Base-by-base conservation (phyloP, 2,113 vertebrate genomes). In the Nasalis larvatus region DNA sequence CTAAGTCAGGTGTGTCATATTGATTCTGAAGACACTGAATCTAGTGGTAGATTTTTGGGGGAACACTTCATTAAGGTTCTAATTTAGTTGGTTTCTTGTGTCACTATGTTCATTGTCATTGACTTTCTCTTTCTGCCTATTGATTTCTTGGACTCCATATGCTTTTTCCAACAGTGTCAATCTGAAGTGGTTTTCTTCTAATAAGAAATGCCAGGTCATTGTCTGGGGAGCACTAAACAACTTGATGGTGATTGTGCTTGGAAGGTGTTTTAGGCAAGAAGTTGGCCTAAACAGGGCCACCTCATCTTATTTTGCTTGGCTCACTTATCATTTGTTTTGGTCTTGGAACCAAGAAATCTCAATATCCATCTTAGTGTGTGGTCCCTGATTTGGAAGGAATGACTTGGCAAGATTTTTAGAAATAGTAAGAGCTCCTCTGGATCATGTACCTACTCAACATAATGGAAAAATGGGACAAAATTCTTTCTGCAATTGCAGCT, bases 261-360 rank as follows among this genome's bases (percentile, higher is more conserved):
- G 30, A 63, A 81, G 60, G 40, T 1, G 0, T 86, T 85, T 91
- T 89, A 95, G 35, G 42, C 73, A 89, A 86, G 91, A 58, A 83
- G 45, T 27, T 58, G 69, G 32, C 4, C 77, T 52, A 9, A 45
- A 40, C 73, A n/a, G 58, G 17, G 2, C 68, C 54, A 45, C 37
- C 54, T 78, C 45, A 37, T 96, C 40, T 95, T 92, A 82, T 94
- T 95, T 97, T 86, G 49, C 27, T 96, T 95, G 87, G 80, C 84
- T 68, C 78, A 77, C 85, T 89, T 35, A 54, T 69, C 25, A 74
- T 73, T 83, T 78, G 25, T 95, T 40, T 94, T 87, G 52, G 11
- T 92, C 54, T 87, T 68, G 37, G 89, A 95, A 83, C 14, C 23
- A 90, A 95, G 88, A 82, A 89, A 92, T 96, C 80, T 83, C 71